Conservation (phyloP, 2,797 vertebrate genomes). For the Coregonus suidteri region DNA sequence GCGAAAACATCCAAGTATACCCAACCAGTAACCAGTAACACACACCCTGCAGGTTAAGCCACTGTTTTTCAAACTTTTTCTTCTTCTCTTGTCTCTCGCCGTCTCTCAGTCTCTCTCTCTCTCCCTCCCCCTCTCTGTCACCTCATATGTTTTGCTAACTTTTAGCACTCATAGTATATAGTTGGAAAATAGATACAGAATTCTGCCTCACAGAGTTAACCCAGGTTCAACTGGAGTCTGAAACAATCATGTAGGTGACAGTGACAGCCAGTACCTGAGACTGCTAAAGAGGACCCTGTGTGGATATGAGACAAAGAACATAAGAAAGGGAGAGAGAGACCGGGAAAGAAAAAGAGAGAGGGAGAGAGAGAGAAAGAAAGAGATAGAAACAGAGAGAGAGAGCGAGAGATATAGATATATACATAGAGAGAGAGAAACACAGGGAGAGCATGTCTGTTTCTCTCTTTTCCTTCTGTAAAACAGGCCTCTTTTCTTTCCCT, state of each 20-base stretch:
- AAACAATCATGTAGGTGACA: not conserved
- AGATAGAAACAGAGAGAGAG: not conserved
- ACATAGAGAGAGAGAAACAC: not conserved
- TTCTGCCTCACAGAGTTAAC: not conserved
- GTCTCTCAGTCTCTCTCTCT: not conserved
- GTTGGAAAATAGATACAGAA: not conserved
- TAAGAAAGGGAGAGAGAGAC: not conserved
- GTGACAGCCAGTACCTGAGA: not conserved
- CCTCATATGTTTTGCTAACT: not conserved
- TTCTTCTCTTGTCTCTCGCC: not conserved
- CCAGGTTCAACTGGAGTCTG: not conserved
- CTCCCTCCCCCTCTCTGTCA: not conserved
- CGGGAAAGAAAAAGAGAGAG: not conserved
- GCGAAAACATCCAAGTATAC: constrained; percentile 37
- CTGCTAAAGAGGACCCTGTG: too few species aligned
- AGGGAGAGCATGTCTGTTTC: constrained; percentile 37
- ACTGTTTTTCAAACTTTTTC: not conserved
- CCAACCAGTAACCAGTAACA: constrained; percentile 39
- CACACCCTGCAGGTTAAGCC: constrained; percentile 25
- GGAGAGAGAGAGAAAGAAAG: not conserved
- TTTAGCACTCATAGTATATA: not conserved
- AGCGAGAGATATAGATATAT: not conserved
- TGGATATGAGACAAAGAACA: not conserved
- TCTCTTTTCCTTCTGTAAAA: constrained; percentile 59
- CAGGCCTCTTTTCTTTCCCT: constrained; percentile 58